These are phyloP conservation scores for western clawed frog (Xenopus tropicalis) DNA, from an alignment of 2,113 vertebrate genomes.

Conservation along the genomic window UCB_Xtro_10.0 CM004444.2:42208001-42208500, in stretches of 20 bases:
- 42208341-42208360: constrained; percentile 25
- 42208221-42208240: constrained; percentile 36
- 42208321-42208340: constrained; percentile 39
- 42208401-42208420: constrained; percentile 41
- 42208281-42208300: constrained; percentile 41
- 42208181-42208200: constrained; percentile 29
- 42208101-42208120: constrained; percentile 6
- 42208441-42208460: constrained; percentile 41
- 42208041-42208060: constrained; percentile 7
- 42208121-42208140: constrained; percentile 32
- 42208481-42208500: constrained; percentile 29
- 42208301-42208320: constrained; percentile 40
- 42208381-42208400: constrained; percentile 38
- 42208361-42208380: constrained; percentile 31
- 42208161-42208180: constrained; percentile 30
- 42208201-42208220: constrained; percentile 33
- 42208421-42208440: constrained; percentile 39
- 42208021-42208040: constrained; percentile 17
- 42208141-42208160: constrained; percentile 40
- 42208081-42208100: constrained; percentile 19
- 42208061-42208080: background rate
- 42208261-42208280: constrained; percentile 35
- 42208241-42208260: constrained; percentile 38
- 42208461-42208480: constrained; percentile 36
- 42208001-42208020: background rate